Base-by-base conservation (phyloP, 2,888 invertebrate species). In the Philereme vetulata region DNA sequence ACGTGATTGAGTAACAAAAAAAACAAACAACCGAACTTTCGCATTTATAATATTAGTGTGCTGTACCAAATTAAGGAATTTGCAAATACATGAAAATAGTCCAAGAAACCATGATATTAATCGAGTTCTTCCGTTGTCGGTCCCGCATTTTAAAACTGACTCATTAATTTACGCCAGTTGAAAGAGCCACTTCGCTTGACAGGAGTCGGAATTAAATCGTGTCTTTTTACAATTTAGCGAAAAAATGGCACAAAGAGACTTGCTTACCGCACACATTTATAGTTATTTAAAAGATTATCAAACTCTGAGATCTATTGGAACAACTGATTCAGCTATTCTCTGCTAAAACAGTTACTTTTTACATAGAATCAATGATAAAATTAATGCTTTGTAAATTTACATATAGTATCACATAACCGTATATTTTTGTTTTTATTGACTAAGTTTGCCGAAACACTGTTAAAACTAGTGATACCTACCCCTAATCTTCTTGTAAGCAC, bases 81-180 rank as follows among this genome's bases (percentile, higher is more conserved):
- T 21, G 7, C 44, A 44, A 44, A 44, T 44, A 7, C 4, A 21
- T 44, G 7, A 21, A 72, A 75, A 77, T 74, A 64, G 66, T 66
- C 64, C 61, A 62, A 65, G 53, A 56, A 66, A 62, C 56, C 45
- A 52, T 51, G 70, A 72, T 72, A 80, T 81, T 78, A 80, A 80
- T 84, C 72, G 71, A 71, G 70, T 67, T 71, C 71, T 78, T 78
- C 76, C 76, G 65, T 67, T 53, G 67, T 56, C 54, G 56, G 71
- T 59, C 69, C 60, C 66, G 77, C 75, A 79, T 81, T 82, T 84
- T 77, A 76, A 81, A 79, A 76, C 68, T 54, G 57, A 58, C 67
- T 76, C 81, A 82, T 85, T 85, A 79, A 80, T 82, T 73, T 72
- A 75, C 75, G 81, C 82, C 79, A 65, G 51, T 71, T 58, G 65